A percentile compares a stretch with the other conserved stretches of the same genome.
Evolutionary conservation across 2,797 vertebrate species (phyloP).

Genomic region (Crocidura indochinensis): DNA sequence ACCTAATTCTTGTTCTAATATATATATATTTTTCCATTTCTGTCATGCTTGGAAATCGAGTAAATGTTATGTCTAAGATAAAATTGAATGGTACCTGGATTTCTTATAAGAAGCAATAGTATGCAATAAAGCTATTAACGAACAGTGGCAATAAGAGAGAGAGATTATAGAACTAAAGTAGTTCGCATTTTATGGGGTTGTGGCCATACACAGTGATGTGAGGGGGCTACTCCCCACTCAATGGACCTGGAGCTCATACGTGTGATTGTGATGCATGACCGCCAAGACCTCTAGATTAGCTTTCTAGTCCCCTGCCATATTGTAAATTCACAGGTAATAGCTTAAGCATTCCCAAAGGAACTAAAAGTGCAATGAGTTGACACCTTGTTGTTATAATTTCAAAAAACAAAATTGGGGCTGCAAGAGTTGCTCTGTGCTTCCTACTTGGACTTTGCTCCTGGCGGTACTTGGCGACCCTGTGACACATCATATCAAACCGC

Average conservation of each 20-base stretch:
- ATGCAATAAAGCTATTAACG: conserved; percentile 79
- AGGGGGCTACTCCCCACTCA: too few relatives aligned
- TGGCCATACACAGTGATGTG: too few relatives aligned
- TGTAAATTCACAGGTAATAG: conserved; percentile 47
- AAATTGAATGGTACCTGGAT: conserved; percentile 87
- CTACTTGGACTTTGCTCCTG: too few relatives aligned
- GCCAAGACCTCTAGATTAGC: too few relatives aligned
- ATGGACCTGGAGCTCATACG: too few relatives aligned
- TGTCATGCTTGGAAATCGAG: conserved; percentile 90
- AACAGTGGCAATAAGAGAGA: conserved; percentile 48
- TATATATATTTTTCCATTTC: conserved; percentile 87
- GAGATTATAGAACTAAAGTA: conserved; percentile 53
- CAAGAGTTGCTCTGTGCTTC: too few relatives aligned
- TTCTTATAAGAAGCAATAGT: conserved; percentile 84
- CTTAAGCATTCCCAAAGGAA: conserved; percentile 43
- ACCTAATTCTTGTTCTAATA: conserved; percentile 87
- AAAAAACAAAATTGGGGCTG: too few relatives aligned
- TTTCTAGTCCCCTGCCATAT: not conserved
- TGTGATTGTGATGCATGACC: too few relatives aligned
- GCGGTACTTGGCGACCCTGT: too few relatives aligned
- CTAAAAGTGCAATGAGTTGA: conserved; percentile 60
- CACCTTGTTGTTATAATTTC: not conserved
- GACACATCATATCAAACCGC: too few relatives aligned
- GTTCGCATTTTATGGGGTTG: too few relatives aligned
- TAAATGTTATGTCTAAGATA: conserved; percentile 89